Base-by-base conservation (phyloP, 2,888 invertebrate species). In the Eupithecia tripunctaria region DNA sequence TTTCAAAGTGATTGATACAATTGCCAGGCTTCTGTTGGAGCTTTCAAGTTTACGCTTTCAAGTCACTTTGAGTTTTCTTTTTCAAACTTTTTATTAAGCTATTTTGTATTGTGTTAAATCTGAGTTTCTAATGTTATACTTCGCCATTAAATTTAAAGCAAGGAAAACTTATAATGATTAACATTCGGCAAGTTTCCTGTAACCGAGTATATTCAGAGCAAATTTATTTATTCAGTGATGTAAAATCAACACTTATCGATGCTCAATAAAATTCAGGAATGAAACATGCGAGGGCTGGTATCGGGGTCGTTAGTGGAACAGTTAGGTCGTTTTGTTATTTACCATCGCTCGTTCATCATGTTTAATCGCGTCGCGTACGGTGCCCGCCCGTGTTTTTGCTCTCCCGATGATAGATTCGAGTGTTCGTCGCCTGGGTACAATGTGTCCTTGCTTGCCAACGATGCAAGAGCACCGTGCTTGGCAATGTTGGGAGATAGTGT, bases 321-420 rank as follows among this genome's bases (percentile, higher is more conserved):
- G 87, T 87, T 87, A 83, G 85, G 83, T 87, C 89, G 88, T 88
- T 87, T 86, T 82, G 84, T 82, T 86, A 85, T 87, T 88, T 88
- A 87, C 86, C 87, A 85, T 82, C 82, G 88, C 81, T 88, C 91
- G 89, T 92, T 85, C 89, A 91, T 93, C 92, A 91, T 90, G 85
- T 89, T 88, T 91, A 90, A 91, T 92, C 91, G 90, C 85, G 81
- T 81, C 83, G 83, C 82, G 81, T 78, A 79, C 75, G 77, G 85
- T 86, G 84, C 81, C 76, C 81, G 81, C 83, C 83, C 18, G 82
- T 85, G 85, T 86, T 87, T 88, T 83, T 82, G 82, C 78, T 81
- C 80, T 79, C 72, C 80, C 70, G 77, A 71, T 75, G 77, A 76
- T 76, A 74, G 75, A 74, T 77, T 68, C 60, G 71, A 75, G 68